These are phyloP conservation scores for Drosophila leontia DNA, from an alignment of 1,140 invertebrate species.

Conservation along the genomic window DNA sequence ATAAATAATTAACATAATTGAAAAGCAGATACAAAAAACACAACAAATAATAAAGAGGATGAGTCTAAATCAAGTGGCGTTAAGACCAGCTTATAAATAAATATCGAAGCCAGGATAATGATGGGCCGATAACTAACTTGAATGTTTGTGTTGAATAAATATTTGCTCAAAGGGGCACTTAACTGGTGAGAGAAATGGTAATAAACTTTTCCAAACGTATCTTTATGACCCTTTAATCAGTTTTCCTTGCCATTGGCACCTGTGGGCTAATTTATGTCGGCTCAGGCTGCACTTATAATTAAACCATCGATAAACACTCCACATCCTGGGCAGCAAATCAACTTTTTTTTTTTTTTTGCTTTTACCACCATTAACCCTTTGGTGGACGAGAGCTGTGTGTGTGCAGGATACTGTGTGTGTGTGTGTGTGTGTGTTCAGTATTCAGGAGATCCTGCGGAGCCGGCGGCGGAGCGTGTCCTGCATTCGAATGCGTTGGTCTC, in stretches of 20 bases:
- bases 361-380: conserved; percentile 16
- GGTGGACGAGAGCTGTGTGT: not conserved
- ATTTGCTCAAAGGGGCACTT: not conserved
- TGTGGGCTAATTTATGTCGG: conserved; percentile 27
- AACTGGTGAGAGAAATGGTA: not conserved
- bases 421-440: not conserved
- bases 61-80: not conserved
- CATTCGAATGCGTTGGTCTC: conserved; percentile 26
- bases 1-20: conserved; percentile 13
- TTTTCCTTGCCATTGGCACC: conserved; percentile 4
- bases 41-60: not conserved
- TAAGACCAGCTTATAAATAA: not conserved
- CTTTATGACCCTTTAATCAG: conserved; percentile 13
- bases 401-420: not conserved
- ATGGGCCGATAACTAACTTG: not conserved
- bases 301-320: conserved; percentile 37
- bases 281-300: conserved; percentile 26
- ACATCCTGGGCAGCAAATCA: conserved; percentile 26
- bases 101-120: not conserved
- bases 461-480: conserved; percentile 33
- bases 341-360: conserved; percentile 3
- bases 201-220: conserved; percentile 4
- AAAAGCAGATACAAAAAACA: not conserved
- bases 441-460: conserved; percentile 22
- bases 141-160: conserved; percentile 2